A percentile compares a stretch with the other conserved stretches of the same genome.
These are phyloP conservation scores for Cheilosia impressa DNA, from an alignment of 2,888 invertebrate species.

Conservation along the genomic window DNA sequence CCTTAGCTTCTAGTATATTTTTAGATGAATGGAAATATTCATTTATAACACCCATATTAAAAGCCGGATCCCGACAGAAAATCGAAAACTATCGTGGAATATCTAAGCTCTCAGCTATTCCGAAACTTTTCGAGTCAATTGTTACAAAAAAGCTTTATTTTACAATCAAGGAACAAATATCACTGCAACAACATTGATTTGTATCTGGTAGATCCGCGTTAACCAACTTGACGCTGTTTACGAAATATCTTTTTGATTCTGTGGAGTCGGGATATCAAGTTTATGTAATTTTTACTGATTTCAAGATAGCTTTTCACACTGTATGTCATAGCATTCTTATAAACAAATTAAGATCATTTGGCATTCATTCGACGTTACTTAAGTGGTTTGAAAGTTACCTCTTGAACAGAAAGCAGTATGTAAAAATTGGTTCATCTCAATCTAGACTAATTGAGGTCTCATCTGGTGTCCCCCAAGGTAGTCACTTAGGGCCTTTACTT, in stretches of 20 bases:
- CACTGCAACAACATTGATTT: no score
- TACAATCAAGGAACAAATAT: background rate
- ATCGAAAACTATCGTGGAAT: conserved; percentile 31
- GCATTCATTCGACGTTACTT: no score
- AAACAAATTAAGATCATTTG: conserved; percentile 5
- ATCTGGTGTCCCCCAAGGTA: conserved; percentile 37
- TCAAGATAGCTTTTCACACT: no score
- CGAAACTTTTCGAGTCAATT: conserved; percentile 17
- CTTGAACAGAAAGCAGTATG: conserved; percentile 19
- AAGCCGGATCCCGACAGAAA: conserved; percentile 21
- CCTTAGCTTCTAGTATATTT: no score
- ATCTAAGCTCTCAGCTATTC: conserved; percentile 20
- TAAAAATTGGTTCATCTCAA: conserved; percentile 15
- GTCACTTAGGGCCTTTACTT: conserved; percentile 28
- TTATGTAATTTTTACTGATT: conserved; percentile 23
- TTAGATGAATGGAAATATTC: conserved; percentile 12
- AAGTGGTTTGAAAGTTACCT: conserved; percentile 19
- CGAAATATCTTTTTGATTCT: conserved; percentile 22
- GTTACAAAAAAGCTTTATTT: background rate
- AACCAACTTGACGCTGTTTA: background rate
- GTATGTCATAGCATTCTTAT: background rate
- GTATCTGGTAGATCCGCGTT: no score
- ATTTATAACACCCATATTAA: conserved; percentile 19
- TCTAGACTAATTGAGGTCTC: conserved; percentile 12
- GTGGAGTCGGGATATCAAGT: conserved; percentile 14